These are phyloP conservation scores for Eupithecia subumbrata DNA, from an alignment of 2,888 invertebrate genomes.

Conservation along the genomic window DNA sequence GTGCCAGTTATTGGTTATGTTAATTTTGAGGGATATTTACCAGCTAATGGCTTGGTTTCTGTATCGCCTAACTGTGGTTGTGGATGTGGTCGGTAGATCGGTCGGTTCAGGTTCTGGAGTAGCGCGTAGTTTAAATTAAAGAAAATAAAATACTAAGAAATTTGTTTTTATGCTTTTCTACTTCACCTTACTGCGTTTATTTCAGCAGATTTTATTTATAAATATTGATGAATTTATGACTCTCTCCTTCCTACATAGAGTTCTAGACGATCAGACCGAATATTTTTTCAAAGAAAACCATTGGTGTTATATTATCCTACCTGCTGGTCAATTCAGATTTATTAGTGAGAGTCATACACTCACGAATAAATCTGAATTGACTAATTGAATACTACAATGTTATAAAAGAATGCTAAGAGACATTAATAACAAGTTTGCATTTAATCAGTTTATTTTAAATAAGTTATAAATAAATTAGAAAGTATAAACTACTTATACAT, in stretches of 20 bases:
- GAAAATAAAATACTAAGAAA: not conserved
- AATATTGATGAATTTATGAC: too few species aligned
- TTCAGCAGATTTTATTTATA: not conserved
- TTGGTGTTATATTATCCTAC: too few species aligned
- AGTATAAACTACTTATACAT: not conserved
- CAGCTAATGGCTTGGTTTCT: slow-evolving; percentile 69
- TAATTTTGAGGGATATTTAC: slow-evolving; percentile 70
- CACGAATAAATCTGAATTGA: too few species aligned
- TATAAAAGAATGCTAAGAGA: not conserved
- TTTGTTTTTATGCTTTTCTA: not conserved
- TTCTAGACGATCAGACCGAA: too few species aligned
- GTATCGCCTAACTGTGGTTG: slow-evolving; percentile 63
- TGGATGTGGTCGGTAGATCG: not conserved
- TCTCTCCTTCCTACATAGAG: too few species aligned
- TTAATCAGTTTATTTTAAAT: not conserved
- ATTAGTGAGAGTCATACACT: too few species aligned
- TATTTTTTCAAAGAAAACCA: too few species aligned
- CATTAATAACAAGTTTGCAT: not conserved
- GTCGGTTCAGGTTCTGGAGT: not conserved
- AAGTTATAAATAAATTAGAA: slow-evolving; percentile 27
- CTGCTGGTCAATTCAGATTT: too few species aligned
- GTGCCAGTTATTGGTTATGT: slow-evolving; percentile 76
- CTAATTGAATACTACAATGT: not conserved
- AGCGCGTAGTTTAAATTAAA: not conserved
- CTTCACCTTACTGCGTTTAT: not conserved